These are phyloP conservation scores for Sarcophaga variegata DNA, from an alignment of 2,888 invertebrate species.

Conservation along the genomic window DNA sequence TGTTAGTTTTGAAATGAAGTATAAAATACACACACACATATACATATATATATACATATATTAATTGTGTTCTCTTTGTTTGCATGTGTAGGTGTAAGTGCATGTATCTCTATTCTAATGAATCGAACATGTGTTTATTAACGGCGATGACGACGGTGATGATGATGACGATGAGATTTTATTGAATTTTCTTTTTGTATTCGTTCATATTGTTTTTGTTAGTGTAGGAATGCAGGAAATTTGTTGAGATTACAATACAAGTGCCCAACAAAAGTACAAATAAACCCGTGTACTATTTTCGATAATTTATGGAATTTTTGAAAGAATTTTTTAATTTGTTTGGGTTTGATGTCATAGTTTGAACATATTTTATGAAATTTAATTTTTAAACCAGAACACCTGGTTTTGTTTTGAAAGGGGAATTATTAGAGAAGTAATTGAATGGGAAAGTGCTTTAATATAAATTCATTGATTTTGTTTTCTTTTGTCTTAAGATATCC, in stretches of 20 bases:
- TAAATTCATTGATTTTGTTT: too few relatives aligned
- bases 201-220: background rate
- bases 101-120: conserved; percentile 6
- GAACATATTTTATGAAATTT: background rate
- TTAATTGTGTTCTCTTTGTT: background rate
- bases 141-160: background rate
- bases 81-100: background rate
- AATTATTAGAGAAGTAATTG: too few relatives aligned
- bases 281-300: conserved; percentile 9
- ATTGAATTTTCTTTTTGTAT: conserved; percentile 25
- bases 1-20: conserved; percentile 51
- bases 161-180: conserved; percentile 22
- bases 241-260: conserved; percentile 51
- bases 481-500: too few relatives aligned
- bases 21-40: conserved; percentile 8
- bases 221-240: conserved; percentile 17
- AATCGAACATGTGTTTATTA: conserved; percentile 43
- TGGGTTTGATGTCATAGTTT: background rate
- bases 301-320: conserved; percentile 54
- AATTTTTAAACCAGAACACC: conserved; percentile 15
- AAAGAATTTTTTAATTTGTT: conserved; percentile 30
- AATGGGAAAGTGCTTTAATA: too few relatives aligned
- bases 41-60: too few relatives aligned
- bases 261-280: conserved; percentile 13
- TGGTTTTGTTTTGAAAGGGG: conserved; percentile 11